Percentiles rank a stretch among this genome's conserved stretches.
Conservation (phyloP, 2,888 invertebrate genomes). For the Diabrotica balteata region DNA sequence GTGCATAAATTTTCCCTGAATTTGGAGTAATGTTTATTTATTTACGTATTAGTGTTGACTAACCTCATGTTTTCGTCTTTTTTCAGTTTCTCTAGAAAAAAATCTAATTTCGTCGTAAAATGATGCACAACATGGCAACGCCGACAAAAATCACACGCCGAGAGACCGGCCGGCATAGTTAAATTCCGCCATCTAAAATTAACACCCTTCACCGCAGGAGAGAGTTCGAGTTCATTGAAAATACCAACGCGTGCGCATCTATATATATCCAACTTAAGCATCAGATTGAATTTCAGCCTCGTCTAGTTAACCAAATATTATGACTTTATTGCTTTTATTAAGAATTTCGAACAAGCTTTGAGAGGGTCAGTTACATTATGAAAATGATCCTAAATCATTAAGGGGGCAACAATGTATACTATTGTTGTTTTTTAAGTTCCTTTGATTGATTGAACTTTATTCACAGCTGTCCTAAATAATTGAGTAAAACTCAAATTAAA, state of each 20-base stretch:
- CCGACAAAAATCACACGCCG: background rate
- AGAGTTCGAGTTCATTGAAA: slow-evolving; percentile 44
- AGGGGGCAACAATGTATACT: background rate
- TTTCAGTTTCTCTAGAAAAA: background rate
- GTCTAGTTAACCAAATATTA: slow-evolving; percentile 17
- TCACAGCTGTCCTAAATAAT: no score
- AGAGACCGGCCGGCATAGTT: slow-evolving; percentile 2
- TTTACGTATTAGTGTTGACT: background rate
- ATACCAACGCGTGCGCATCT: slow-evolving; percentile 42
- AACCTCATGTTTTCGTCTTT: background rate
- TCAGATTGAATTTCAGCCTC: slow-evolving; percentile 37
- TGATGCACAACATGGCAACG: background rate
- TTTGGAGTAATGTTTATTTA: background rate
- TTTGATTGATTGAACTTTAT: no score
- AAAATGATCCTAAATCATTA: background rate
- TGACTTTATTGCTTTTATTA: slow-evolving; percentile 7
- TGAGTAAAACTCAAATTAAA: no score
- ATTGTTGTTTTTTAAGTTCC: no score
- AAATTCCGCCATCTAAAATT: slow-evolving; percentile 37
- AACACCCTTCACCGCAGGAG: slow-evolving; percentile 33
- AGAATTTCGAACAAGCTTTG: slow-evolving; percentile 3
- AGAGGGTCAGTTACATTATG: slow-evolving; percentile 9
- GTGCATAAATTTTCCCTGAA: no score
- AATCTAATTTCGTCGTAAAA: background rate
- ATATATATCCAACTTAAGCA: slow-evolving; percentile 40